Evolutionary conservation across 1,140 invertebrate genomes (phyloP), one percentile per base, ranked within the genome.

Genomic region (Drosophila subobscura): DNA sequence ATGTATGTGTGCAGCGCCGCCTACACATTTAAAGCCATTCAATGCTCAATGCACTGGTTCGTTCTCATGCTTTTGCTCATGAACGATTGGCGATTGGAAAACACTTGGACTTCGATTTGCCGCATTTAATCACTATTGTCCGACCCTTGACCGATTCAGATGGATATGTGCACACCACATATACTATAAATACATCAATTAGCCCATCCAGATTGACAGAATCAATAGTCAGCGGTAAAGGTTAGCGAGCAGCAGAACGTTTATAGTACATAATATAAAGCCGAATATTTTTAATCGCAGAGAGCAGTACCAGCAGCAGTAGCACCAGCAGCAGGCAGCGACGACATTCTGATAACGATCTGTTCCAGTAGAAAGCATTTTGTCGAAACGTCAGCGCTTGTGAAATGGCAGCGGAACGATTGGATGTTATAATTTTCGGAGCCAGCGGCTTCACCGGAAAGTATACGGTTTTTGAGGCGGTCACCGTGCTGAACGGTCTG

Each of bases 391-490:
- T 55, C 37, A 37, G 41, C 49, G 27, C 20, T 71, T 2, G 27
- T 20, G 14, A 49, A 70, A 90, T 89, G 89, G 71, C 84, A 14
- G 65, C 92, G 47, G 92, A 93, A 20, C 72, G 73, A 58, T 93
- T 96, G 64, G 95, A 97, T 92, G 80, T 96, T 1, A 90, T 97
- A 2, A 93, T 97, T 72, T 96, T 97, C 80, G 97, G 97, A 46
- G 97, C 96, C 3, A 95, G 94, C 12, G 97, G 97, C 22, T 98
- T 96, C 81, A 98, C 97, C 2, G 97, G 97, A 1, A 94, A 95
- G 90, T 95, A 94, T 92, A 94, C 95, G 2, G 94, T 96, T 0
- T 93, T 94, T 79, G 93, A 95, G 90, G 92, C 95, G 6, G 93
- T 92, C 1, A 91, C 92, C 47, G 90, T 95, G 0, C 90, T 92